phyloP scores from a whole-genome alignment of 2,797 vertebrate genomes.

The Pseudochirops cupreus region DNA sequence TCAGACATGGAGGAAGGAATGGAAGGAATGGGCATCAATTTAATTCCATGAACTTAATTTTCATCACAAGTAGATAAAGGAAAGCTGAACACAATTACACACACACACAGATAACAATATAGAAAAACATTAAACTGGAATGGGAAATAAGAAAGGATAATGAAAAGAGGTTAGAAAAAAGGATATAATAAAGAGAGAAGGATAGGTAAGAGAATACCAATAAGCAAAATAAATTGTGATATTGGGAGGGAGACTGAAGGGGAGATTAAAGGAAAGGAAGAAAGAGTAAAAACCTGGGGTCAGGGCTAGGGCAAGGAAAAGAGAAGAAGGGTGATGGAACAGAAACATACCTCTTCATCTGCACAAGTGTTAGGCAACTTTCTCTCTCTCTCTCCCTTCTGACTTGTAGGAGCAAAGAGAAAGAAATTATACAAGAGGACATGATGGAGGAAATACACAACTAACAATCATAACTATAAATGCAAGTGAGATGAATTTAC shows the following conservation, averaged over 20 bases:
- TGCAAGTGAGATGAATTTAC: too few species aligned
- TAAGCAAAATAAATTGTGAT: not conserved
- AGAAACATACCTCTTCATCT: not conserved
- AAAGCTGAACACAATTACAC: not conserved
- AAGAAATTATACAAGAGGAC: too few species aligned
- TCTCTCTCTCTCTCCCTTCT: not conserved
- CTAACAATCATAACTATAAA: too few species aligned
- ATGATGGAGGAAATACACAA: too few species aligned
- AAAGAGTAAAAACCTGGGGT: not conserved
- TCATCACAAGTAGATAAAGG: not conserved
- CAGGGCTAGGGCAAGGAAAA: not conserved
- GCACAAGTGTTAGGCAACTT: not conserved
- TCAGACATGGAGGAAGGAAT: not conserved
- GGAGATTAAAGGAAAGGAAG: not conserved
- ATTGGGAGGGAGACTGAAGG: not conserved
- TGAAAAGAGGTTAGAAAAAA: not conserved
- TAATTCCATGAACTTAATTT: not conserved
- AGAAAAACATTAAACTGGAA: not conserved
- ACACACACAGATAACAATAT: not conserved
- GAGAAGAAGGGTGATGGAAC: not conserved
- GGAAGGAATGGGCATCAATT: not conserved
- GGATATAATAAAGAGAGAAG: not conserved
- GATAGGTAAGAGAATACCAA: not conserved
- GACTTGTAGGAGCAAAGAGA: too few species aligned
- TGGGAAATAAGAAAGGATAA: not conserved